A percentile compares a stretch with the other conserved stretches of the same genome.
These are phyloP conservation scores for Acromyrmex echinatior DNA, from an alignment of 1,140 invertebrate genomes.

Conservation along the genomic window DNA sequence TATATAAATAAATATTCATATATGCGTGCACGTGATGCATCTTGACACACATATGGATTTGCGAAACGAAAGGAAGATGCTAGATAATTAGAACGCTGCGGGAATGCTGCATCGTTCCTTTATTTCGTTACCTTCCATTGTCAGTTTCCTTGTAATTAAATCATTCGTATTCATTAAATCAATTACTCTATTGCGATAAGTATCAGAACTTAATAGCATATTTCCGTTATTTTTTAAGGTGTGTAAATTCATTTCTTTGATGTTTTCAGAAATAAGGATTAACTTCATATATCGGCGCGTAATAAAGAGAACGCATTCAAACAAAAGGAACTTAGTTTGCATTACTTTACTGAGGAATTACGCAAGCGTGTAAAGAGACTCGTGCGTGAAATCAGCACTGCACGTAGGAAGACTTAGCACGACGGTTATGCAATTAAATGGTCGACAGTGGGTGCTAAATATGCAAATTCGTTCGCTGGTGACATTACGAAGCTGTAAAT, in stretches of 20 bases:
- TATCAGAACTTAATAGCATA: neutral
- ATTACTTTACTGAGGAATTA: conserved; percentile 45
- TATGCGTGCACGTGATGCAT: conserved; percentile 18
- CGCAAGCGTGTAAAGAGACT: conserved; percentile 42
- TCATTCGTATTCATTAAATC: conserved; percentile 48
- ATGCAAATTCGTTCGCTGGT: conserved; percentile 41
- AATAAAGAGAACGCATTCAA: conserved; percentile 7
- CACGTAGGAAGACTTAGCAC: conserved; percentile 47
- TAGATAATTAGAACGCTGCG: conserved; percentile 49
- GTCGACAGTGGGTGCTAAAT: conserved; percentile 44
- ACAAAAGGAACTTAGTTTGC: conserved; percentile 31
- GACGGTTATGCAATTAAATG: conserved; percentile 51
- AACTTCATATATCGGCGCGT: neutral
- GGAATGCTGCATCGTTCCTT: neutral
- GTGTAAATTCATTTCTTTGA: neutral
- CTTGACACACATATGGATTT: conserved; percentile 53
- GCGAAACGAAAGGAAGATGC: conserved; percentile 42
- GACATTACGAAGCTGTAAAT: conserved; percentile 18
- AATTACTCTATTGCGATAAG: conserved; percentile 26
- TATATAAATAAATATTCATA: conserved; percentile 69
- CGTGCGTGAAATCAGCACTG: conserved; percentile 50
- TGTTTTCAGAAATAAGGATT: neutral
- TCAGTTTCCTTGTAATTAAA: conserved; percentile 50
- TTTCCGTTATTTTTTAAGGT: conserved; percentile 30
- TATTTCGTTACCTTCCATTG: conserved; percentile 31